Conservation (phyloP, 2,888 invertebrate species). For the Microctonus brassicae region DNA sequence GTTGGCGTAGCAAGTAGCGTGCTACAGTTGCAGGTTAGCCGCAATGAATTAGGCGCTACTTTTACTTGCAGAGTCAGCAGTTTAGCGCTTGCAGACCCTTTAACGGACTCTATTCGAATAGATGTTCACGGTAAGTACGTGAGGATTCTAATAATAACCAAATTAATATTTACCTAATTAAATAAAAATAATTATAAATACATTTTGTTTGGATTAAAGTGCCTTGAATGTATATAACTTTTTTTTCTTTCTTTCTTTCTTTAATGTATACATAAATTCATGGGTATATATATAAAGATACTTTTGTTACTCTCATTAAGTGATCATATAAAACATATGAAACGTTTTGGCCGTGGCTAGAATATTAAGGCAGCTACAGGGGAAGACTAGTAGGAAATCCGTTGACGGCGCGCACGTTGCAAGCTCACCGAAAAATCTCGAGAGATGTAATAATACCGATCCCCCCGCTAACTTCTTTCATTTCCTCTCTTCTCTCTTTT, state of each 20-base stretch:
- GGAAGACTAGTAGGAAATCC: constrained; percentile 15
- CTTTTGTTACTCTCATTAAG: constrained; percentile 32
- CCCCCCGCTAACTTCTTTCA: constrained; percentile 7
- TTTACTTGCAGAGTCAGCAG: constrained; percentile 82
- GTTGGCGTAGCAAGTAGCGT: constrained; percentile 77
- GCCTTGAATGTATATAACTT: not conserved
- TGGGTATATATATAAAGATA: not conserved
- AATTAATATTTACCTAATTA: not conserved
- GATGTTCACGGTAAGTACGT: constrained; percentile 81
- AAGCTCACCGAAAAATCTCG: constrained; percentile 32
- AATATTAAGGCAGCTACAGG: constrained; percentile 27
- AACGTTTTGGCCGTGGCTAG: constrained; percentile 30
- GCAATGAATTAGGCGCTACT: constrained; percentile 80
- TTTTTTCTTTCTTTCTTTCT: not conserved
- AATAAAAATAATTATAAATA: not conserved
- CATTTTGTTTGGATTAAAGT: not conserved
- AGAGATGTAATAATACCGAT: constrained; percentile 27
- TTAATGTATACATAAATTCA: not conserved
- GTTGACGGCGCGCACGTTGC: constrained; percentile 24
- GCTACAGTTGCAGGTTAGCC: constrained; percentile 76
- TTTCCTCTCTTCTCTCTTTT: constrained; percentile 1
- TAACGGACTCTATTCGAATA: constrained; percentile 75
- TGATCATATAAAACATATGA: constrained; percentile 35
- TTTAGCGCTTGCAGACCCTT: constrained; percentile 76
- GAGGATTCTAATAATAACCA: not conserved